These are phyloP conservation scores for Ochropleura plecta DNA, from an alignment of 2,888 invertebrate genomes.

Conservation along the genomic window DNA sequence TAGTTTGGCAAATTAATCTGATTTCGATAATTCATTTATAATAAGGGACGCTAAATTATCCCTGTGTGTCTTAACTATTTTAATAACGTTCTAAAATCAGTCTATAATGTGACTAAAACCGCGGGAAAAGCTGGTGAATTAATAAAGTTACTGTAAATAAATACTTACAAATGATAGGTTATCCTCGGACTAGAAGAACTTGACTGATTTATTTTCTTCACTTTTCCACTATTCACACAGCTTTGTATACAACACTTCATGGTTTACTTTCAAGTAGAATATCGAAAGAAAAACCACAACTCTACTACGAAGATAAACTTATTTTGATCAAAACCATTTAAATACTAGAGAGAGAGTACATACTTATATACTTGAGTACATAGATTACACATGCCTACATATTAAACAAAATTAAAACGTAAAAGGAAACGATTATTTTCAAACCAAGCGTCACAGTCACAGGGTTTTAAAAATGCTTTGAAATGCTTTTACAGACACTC, in stretches of 20 bases:
- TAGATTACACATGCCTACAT: not conserved
- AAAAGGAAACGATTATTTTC: slow-evolving; percentile 1
- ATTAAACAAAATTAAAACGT: slow-evolving; percentile 8
- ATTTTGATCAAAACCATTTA: not conserved
- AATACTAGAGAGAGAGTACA: not conserved
- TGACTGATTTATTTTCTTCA: slow-evolving; percentile 14
- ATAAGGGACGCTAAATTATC: too few relatives aligned
- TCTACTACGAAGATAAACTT: not conserved
- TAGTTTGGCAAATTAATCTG: too few relatives aligned
- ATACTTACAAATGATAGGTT: slow-evolving; percentile 43
- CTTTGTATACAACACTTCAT: slow-evolving; percentile 36
- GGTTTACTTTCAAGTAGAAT: not conserved
- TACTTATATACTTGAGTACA: slow-evolving; percentile 15
- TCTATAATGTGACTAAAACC: not conserved
- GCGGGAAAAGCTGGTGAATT: not conserved
- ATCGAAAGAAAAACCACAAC: not conserved
- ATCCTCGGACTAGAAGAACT: not conserved
- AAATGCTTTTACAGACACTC: too few relatives aligned
- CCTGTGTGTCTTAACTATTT: too few relatives aligned
- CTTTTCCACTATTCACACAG: slow-evolving; percentile 16
- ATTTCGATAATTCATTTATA: too few relatives aligned
- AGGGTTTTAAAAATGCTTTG: too few relatives aligned
- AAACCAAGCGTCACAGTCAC: too few relatives aligned
- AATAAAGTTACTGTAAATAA: not conserved
- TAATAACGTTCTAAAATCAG: not conserved